Evolutionary conservation across 2,113 vertebrate species (phyloP).

Genomic region (Daubentonia madagascariensis): DNA sequence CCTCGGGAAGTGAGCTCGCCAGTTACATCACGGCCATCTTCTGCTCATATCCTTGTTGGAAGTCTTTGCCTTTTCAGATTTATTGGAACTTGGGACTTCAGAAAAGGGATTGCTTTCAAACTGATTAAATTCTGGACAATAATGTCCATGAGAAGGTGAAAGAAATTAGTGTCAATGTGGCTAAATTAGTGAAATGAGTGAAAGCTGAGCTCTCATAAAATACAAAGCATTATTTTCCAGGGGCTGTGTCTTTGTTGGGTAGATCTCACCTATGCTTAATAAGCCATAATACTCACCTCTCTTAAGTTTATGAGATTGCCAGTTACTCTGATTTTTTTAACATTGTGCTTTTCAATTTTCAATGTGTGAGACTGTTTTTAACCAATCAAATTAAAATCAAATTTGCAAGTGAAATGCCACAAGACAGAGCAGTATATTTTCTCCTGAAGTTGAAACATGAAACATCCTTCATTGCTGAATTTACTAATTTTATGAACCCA

Average conservation of each 20-base stretch:
- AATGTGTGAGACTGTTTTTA: slow-evolving; percentile 31
- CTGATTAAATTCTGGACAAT: slow-evolving; percentile 54
- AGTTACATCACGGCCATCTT: slow-evolving; percentile 57
- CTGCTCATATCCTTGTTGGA: slow-evolving; percentile 65
- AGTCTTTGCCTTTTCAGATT: slow-evolving; percentile 59
- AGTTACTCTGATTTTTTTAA: slow-evolving; percentile 17
- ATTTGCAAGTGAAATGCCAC: slow-evolving; percentile 68
- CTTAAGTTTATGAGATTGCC: slow-evolving; percentile 35
- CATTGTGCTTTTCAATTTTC: slow-evolving; percentile 39
- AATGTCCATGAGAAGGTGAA: not conserved
- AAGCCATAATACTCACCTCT: not conserved
- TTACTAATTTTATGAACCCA: slow-evolving; percentile 66
- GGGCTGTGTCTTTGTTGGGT: not conserved
- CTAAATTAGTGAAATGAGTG: slow-evolving; percentile 44
- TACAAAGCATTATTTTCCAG: not conserved
- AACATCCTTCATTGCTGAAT: slow-evolving; percentile 38
- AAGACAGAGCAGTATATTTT: slow-evolving; percentile 30
- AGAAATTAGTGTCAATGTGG: slow-evolving; percentile 27
- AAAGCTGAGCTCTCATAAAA: slow-evolving; percentile 10
- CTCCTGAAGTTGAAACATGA: slow-evolving; percentile 45
- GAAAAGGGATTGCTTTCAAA: slow-evolving; percentile 54
- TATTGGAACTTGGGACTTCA: slow-evolving; percentile 48
- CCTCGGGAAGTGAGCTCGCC: slow-evolving; percentile 56
- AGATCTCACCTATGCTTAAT: slow-evolving; percentile 13
- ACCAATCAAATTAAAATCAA: slow-evolving; percentile 65